A percentile compares a stretch with the other conserved stretches of the same genome.
Evolutionary conservation across 2,888 invertebrate genomes (phyloP).

Genomic region (Drosophila anomelani): DNA sequence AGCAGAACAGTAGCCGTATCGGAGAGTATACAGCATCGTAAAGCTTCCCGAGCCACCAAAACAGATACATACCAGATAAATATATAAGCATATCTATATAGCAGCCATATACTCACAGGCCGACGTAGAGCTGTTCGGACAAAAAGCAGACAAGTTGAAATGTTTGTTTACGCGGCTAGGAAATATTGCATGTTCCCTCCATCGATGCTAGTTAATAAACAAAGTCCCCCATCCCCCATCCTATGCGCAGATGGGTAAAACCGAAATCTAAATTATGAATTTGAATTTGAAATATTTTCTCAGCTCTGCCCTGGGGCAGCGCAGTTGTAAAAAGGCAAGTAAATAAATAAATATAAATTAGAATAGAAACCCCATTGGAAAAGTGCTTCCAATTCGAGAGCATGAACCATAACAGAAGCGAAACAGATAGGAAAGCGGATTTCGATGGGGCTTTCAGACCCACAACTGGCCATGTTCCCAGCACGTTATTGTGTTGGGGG

Average conservation of each 20-base stretch:
- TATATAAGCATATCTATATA: conserved; percentile 16
- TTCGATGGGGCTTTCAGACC: conserved; percentile 24
- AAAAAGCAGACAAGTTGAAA: conserved; percentile 63
- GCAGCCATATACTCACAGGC: conserved; percentile 9
- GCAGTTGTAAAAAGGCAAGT: conserved; percentile 26
- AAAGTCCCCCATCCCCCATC: background rate
- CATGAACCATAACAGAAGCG: conserved; percentile 63
- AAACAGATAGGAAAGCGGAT: conserved; percentile 6
- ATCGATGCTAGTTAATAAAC: conserved; percentile 36
- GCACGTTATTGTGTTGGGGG: conserved; percentile 11
- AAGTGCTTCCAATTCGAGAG: conserved; percentile 65
- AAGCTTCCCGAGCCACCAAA: conserved; percentile 32
- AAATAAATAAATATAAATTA: conserved; percentile 46
- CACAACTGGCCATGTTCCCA: conserved; percentile 27
- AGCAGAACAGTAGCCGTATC: conserved; percentile 44
- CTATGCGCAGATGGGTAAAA: background rate
- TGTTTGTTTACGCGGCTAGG: conserved; percentile 69
- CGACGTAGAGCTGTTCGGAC: conserved; percentile 34
- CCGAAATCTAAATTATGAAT: conserved; percentile 38
- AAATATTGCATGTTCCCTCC: conserved; percentile 67
- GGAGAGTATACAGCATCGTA: conserved; percentile 22
- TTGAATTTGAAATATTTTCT: conserved; percentile 36
- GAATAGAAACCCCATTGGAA: conserved; percentile 37
- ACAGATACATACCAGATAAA: conserved; percentile 26
- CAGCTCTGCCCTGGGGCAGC: conserved; percentile 13